Conservation (phyloP, 2,797 vertebrate species). For the Chelmon rostratus region DNA sequence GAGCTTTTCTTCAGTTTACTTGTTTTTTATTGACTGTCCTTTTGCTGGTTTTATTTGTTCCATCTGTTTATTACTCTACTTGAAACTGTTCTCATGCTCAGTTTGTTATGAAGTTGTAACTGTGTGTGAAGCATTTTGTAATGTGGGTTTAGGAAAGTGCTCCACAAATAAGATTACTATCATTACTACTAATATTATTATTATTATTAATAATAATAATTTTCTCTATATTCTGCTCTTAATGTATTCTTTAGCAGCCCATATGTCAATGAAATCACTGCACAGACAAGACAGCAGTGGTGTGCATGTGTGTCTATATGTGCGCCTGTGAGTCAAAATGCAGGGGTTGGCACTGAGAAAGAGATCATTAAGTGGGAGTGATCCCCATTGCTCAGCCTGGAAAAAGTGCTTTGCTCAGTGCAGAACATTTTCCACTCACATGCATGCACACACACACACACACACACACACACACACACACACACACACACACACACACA, state of each 20-base stretch:
- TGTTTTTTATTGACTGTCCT: too few species aligned
- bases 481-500: constrained; percentile 29
- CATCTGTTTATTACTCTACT: too few species aligned
- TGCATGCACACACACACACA: constrained; percentile 14
- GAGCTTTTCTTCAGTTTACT: too few species aligned
- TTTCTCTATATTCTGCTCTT: constrained; percentile 36
- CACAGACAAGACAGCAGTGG: constrained; percentile 49
- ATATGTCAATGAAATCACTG: constrained; percentile 43
- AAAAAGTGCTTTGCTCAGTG: constrained; percentile 76
- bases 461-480: constrained; percentile 35
- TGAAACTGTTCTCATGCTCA: too few species aligned
- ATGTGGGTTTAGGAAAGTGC: too few species aligned
- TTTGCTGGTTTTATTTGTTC: too few species aligned
- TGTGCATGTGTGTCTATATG: constrained; percentile 28
- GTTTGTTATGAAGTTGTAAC: too few species aligned
- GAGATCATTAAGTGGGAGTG: constrained; percentile 84
- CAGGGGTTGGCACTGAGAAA: constrained; percentile 73
- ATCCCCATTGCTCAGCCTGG: constrained; percentile 79
- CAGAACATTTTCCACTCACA: constrained; percentile 78
- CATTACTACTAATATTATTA: constrained; percentile 12
- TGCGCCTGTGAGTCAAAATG: constrained; percentile 61
- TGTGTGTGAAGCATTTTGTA: too few species aligned
- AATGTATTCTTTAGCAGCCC: constrained; percentile 24
- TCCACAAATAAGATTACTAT: too few species aligned
- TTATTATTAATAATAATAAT: constrained; percentile 48